A percentile compares a stretch with the other conserved stretches of the same genome.
These are phyloP conservation scores for Pissodes strobi DNA, from an alignment of 1,140 invertebrate species.

Conservation along the genomic window DNA sequence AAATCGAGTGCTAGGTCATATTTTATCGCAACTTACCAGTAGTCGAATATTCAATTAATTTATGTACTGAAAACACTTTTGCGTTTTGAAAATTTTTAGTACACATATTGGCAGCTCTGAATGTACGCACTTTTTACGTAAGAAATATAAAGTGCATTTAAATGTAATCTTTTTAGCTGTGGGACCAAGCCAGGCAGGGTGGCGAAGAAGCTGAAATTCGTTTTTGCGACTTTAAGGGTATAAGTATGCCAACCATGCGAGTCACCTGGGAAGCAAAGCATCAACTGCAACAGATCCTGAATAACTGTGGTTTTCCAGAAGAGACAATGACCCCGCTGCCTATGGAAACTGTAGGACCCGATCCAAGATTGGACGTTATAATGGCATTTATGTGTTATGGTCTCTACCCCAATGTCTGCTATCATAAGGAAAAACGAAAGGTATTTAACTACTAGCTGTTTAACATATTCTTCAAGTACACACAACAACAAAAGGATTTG, in stretches of 20 bases:
- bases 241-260: conserved; percentile 85
- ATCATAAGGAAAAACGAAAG: conserved; percentile 93
- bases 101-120: no score
- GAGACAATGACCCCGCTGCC: conserved; percentile 74
- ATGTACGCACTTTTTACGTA: no score
- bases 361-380: conserved; percentile 83
- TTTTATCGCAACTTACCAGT: no score
- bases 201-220: conserved; percentile 79
- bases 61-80: no score
- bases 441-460: conserved; percentile 50
- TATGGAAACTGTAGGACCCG: conserved; percentile 76
- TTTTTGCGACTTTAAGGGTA: conserved; percentile 90
- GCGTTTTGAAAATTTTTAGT: no score
- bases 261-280: conserved; percentile 92
- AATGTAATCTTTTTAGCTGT: conserved; percentile 69
- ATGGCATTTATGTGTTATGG: conserved; percentile 87
- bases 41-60: no score
- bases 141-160: no score
- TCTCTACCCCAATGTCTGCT: conserved; percentile 95
- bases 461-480: neutral
- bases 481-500: no score
- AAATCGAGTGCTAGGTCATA: no score
- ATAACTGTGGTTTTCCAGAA: conserved; percentile 85
- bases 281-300: conserved; percentile 85
- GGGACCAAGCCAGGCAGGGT: conserved; percentile 76